These are phyloP conservation scores for Amphibalanus amphitrite DNA, from an alignment of 1,140 invertebrate genomes.

Conservation along the genomic window DNA sequence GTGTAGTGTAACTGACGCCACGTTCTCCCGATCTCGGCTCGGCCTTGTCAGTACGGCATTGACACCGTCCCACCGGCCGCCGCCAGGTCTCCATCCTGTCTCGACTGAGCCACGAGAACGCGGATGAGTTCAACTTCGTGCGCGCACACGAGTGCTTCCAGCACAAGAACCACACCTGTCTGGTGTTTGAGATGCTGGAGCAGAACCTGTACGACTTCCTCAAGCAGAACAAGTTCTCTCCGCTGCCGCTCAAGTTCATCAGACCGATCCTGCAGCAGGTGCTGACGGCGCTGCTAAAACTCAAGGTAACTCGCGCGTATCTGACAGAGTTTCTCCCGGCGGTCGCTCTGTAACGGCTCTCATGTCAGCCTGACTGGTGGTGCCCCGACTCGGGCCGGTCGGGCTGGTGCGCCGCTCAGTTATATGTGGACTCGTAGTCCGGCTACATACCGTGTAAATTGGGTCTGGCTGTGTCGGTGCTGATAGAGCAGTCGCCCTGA, in stretches of 20 bases:
- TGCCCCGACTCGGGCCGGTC: too few species aligned
- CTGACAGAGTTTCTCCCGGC: too few species aligned
- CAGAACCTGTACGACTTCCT: conserved; percentile 99
- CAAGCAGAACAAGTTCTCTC: conserved; percentile 99
- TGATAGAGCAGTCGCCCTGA: too few species aligned
- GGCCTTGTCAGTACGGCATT: neutral
- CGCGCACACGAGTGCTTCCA: conserved; percentile 99
- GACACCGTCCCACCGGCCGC: too few species aligned
- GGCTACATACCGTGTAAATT: too few species aligned
- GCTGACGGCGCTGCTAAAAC: conserved; percentile 88
- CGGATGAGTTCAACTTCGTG: conserved; percentile 99
- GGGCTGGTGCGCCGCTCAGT: too few species aligned
- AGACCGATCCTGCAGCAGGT: conserved; percentile 96
- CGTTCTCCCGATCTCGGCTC: neutral
- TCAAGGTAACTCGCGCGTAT: conserved; percentile 63
- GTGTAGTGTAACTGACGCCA: neutral
- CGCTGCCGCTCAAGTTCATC: conserved; percentile 93
- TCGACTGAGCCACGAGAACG: conserved; percentile 94
- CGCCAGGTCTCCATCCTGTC: conserved; percentile 81
- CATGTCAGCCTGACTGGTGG: too few species aligned
- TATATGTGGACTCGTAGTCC: too few species aligned
- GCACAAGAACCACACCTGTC: conserved; percentile 98
- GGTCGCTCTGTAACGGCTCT: too few species aligned
- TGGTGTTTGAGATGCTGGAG: conserved; percentile 99
- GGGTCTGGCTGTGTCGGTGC: too few species aligned